Conservation (phyloP, 2,797 vertebrate species). For the Smutsia temminckii region DNA sequence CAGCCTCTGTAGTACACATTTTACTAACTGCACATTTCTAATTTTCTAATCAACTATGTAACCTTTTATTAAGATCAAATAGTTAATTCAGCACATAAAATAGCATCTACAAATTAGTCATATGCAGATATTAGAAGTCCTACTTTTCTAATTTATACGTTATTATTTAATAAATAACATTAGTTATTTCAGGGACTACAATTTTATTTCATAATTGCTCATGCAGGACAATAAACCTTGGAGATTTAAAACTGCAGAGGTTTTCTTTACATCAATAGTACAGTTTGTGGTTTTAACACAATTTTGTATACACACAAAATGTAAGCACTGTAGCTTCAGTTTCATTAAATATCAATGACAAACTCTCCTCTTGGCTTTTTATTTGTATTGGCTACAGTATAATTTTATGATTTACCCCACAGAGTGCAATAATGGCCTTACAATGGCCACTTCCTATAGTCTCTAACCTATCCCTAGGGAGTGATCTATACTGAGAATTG, state of each 20-base stretch:
- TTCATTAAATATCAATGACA: constrained; percentile 57
- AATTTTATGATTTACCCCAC: constrained; percentile 72
- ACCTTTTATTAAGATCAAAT: not conserved
- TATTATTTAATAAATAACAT: constrained; percentile 24
- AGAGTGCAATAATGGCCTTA: constrained; percentile 49
- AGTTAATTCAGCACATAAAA: constrained; percentile 11
- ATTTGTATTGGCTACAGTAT: constrained; percentile 60
- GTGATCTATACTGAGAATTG: constrained; percentile 53
- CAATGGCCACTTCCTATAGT: constrained; percentile 53
- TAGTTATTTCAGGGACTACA: not conserved
- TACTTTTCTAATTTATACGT: not conserved
- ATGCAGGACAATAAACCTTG: not conserved
- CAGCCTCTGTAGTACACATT: not conserved
- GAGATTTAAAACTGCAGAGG: not conserved
- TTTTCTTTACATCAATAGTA: not conserved
- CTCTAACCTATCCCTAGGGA: constrained; percentile 53
- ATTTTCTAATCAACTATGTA: not conserved
- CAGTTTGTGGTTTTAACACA: constrained; percentile 24
- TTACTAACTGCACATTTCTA: not conserved
- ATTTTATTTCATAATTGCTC: constrained; percentile 48
- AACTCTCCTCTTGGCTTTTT: constrained; percentile 56
- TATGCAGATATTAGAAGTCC: not conserved
- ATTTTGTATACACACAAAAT: constrained; percentile 28
- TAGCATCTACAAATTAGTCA: not conserved
- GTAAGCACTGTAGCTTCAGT: constrained; percentile 13